Conservation (phyloP, 2,888 invertebrate genomes). For the Caenorhabditis panamensis region DNA sequence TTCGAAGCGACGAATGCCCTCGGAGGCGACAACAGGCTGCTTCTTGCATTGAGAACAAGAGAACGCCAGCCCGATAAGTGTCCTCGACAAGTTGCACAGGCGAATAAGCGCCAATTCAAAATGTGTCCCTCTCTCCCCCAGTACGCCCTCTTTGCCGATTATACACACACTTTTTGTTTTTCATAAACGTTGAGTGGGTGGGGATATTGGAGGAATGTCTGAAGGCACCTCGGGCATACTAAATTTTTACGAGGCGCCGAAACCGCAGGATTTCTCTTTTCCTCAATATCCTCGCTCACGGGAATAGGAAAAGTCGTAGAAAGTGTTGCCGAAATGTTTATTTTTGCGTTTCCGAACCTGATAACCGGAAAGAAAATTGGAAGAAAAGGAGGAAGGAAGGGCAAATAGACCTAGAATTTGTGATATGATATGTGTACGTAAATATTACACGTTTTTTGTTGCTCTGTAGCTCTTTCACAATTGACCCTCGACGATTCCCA, state of each 20-base stretch:
- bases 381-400: neutral
- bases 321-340: conserved; percentile 39
- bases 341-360: conserved; percentile 49
- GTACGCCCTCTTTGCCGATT: conserved; percentile 6
- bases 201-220: conserved; percentile 19
- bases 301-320: conserved; percentile 17
- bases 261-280: conserved; percentile 27
- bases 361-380: conserved; percentile 35
- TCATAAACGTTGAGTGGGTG: conserved; percentile 41
- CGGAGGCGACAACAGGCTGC: conserved; percentile 38
- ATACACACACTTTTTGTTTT: conserved; percentile 10
- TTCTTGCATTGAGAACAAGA: conserved; percentile 6
- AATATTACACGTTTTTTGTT: conserved; percentile 39
- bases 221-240: conserved; percentile 41
- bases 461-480: neutral
- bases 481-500: neutral
- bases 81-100: conserved; percentile 57
- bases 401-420: conserved; percentile 22
- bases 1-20: conserved; percentile 14
- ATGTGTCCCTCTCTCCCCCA: conserved; percentile 7
- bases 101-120: conserved; percentile 37
- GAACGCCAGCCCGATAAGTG: conserved; percentile 52
- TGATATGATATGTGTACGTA: conserved; percentile 35
- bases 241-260: conserved; percentile 56
- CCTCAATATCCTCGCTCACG: conserved; percentile 3